Evolutionary conservation across 2,888 invertebrate species (phyloP).

Genomic region (Miltochrista miniata): DNA sequence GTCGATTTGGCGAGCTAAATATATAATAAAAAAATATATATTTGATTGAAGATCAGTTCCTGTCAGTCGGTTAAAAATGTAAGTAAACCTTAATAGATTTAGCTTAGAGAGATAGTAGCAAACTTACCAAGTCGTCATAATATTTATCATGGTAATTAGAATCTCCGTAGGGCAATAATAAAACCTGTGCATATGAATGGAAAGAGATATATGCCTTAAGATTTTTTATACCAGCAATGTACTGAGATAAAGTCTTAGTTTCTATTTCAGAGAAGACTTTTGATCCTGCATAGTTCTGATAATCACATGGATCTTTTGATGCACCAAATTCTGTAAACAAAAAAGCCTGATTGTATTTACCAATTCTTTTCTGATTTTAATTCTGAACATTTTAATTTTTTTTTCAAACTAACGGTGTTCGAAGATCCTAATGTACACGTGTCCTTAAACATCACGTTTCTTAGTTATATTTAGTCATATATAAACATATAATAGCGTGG

Average conservation of each 20-base stretch:
- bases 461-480: too few species aligned
- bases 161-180: constrained; percentile 87
- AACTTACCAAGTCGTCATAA: constrained; percentile 72
- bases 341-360: not conserved
- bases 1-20: too few species aligned
- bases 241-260: constrained; percentile 81
- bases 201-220: constrained; percentile 87
- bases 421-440: too few species aligned
- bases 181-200: constrained; percentile 89
- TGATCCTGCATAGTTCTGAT: constrained; percentile 86
- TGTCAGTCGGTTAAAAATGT: too few species aligned
- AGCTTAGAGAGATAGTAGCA: not conserved
- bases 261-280: constrained; percentile 89
- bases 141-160: constrained; percentile 75
- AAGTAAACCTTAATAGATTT: too few species aligned
- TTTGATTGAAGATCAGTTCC: too few species aligned
- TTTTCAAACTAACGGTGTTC: too few species aligned
- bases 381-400: too few species aligned
- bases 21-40: too few species aligned
- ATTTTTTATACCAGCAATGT: constrained; percentile 78
- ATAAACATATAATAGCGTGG: too few species aligned
- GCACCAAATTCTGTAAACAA: constrained; percentile 53
- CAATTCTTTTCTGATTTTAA: too few species aligned
- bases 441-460: too few species aligned
- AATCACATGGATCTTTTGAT: constrained; percentile 85